Evolutionary conservation across 1,140 invertebrate species (phyloP), one percentile per base, ranked within the genome.

Genomic region (Holotrichia oblita): DNA sequence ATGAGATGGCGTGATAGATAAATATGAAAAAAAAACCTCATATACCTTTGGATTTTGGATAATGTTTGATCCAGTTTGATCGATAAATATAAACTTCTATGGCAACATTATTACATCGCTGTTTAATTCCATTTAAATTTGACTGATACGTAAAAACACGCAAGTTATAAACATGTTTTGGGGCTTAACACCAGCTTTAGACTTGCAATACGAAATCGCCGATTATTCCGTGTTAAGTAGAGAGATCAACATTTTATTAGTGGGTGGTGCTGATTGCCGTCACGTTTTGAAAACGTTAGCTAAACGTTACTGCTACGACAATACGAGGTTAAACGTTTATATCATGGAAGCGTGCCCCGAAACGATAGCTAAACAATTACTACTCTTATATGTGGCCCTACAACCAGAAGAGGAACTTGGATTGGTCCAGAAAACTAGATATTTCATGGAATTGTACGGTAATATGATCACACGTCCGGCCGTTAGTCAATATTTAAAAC

Each of bases 391-490:
- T 2, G 87, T 94, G 44, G 92, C 92, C 3, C 87, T 95, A 42
- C 93, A 94, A 83, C 89, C 90, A 20, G 87, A 90, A 6, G 88
- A 90, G 76, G 84, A 89, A 77, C 89, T 94, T 77, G 94, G 94
- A 64, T 86, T 94, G 61, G 87, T 92, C 77, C 91, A 93, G 79
- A 95, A 95, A 86, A 90, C 90, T 0, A 91, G 93, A 82, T 87
- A 94, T 10, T 94, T 94, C 81, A 90, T 96, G 84, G 94, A 96
- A 87, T 83, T 95, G 0, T 95, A 92, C 85, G 96, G 95, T 0
- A 97, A 97, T 83, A 88, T 92, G 0, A 85, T 96, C 12, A 85
- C 97, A 3, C 89, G 95, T 80, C 91, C 94, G 24, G 90, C 91
- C 12, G 93, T 94, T 0, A 91, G 91, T n/a, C 92, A 93, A 80